Base-by-base conservation (phyloP, 1,140 invertebrate genomes). In the Eulimnadia texana region DNA sequence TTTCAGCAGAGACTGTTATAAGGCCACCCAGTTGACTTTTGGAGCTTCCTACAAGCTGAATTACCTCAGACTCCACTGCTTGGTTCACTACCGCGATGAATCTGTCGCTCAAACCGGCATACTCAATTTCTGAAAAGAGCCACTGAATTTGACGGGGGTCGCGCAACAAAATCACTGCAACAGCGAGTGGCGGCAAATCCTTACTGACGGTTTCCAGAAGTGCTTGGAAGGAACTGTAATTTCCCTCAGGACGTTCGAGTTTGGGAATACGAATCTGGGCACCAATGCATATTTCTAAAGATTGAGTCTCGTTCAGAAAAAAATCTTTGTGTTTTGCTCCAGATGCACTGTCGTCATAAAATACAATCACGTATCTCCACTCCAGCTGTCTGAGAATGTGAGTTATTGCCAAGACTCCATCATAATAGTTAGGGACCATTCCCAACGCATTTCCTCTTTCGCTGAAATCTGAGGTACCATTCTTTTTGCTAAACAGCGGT, bases 321-420 rank as follows among this genome's bases (percentile, higher is more conserved):
- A 57, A 27, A 27, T 57, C 55, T 1, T 27, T 25, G 22, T 57
- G 23, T 2, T 23, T 25, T 27, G 23, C 20, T 23, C 60, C 60
- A 24, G 28, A 20, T 16, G 27, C 50, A 20, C 51, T 61, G 27
- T 61, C 50, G 50, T 52, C 52, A 19, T 61, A 61, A 51, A 61
- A 61, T 25, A 61, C 11, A 1, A 61, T 47, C 10, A 42, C 60
- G 27, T 61, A 51, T n/a, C 53, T 61, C 60, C 60, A 61, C 3
- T 27, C 51, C 24, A 61, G 42, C 19, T 28, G 25, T 6, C 27
- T 19, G 2, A 61, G 19, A 23, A 61, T 33, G 22, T 61, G 50
- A 22, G 53, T 53, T 13, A 54, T 16, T n/a, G 60, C 60, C 22
- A 53, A 33, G n/a, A 54, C 24, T 23, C 53, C 50, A 11, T 61